A percentile compares a stretch with the other conserved stretches of the same genome.
These are phyloP conservation scores for Sebastes kiyomatsui DNA, from an alignment of 2,797 vertebrate species.

Conservation along the genomic window DNA sequence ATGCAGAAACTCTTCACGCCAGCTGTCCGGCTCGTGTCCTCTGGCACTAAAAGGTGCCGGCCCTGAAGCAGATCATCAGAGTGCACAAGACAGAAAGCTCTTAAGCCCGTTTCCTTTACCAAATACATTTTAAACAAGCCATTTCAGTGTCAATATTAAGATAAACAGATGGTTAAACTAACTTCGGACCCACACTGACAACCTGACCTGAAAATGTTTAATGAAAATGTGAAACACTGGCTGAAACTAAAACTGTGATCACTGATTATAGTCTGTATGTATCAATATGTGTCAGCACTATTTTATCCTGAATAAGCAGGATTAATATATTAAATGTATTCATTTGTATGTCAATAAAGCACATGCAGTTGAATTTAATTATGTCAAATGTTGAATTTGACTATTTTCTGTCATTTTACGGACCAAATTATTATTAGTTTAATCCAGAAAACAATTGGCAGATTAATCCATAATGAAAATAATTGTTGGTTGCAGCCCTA, in stretches of 20 bases:
- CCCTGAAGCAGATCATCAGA: conserved; percentile 41
- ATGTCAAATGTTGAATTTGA: background rate
- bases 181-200: background rate
- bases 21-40: conserved; percentile 78
- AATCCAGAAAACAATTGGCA: background rate
- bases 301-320: background rate
- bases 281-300: background rate
- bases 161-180: background rate
- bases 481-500: background rate
- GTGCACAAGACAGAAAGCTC: conserved; percentile 39
- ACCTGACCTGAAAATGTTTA: too few species aligned
- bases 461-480: background rate
- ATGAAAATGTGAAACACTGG: too few species aligned
- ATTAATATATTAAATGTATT: background rate
- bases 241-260: too few species aligned
- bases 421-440: fast-evolving
- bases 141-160: background rate
- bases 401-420: background rate
- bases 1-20: conserved; percentile 62
- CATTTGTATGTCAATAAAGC: background rate
- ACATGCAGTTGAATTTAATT: background rate
- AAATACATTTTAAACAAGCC: background rate
- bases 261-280: background rate
- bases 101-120: conserved; percentile 16
- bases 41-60: conserved; percentile 65